Conservation (phyloP, 1,140 invertebrate genomes). For the Euura saliciscinereae region DNA sequence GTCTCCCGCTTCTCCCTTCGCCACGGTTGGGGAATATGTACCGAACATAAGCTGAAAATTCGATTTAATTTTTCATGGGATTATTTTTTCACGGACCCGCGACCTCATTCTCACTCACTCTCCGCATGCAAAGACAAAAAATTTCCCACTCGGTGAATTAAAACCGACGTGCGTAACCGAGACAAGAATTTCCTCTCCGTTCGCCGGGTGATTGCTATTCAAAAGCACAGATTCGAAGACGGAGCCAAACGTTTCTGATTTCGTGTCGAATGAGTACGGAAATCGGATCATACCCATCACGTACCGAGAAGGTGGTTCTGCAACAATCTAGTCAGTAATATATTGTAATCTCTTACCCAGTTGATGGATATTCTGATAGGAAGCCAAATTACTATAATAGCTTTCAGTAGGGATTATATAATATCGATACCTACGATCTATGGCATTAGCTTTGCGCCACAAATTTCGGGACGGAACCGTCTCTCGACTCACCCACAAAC, state of each 20-base stretch:
- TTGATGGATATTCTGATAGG: slow-evolving; percentile 2
- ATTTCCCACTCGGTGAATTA: too few relatives aligned
- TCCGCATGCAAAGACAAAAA: too few relatives aligned
- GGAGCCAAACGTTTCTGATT: too few relatives aligned
- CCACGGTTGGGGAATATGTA: neutral
- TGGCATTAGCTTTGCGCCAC: neutral
- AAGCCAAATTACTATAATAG: slow-evolving; percentile 3
- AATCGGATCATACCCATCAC: neutral
- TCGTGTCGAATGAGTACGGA: too few relatives aligned
- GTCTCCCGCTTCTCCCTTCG: neutral
- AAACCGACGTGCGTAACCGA: too few relatives aligned
- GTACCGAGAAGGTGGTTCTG: neutral
- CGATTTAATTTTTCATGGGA: neutral
- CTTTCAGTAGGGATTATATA: slow-evolving; percentile 1
- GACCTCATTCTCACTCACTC: too few relatives aligned
- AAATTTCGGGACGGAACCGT: neutral
- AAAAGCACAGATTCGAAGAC: too few relatives aligned
- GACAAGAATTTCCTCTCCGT: too few relatives aligned
- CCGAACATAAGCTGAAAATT: neutral
- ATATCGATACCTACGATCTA: neutral
- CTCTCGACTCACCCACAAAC: neutral
- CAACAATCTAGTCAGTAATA: neutral
- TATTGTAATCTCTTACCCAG: slow-evolving; percentile 2
- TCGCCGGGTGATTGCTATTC: too few relatives aligned
- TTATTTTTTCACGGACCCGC: too few relatives aligned